These are phyloP conservation scores for Choloepus hoffmanni DNA, from an alignment of 2,113 vertebrate species.

Conservation along the genomic window DNA sequence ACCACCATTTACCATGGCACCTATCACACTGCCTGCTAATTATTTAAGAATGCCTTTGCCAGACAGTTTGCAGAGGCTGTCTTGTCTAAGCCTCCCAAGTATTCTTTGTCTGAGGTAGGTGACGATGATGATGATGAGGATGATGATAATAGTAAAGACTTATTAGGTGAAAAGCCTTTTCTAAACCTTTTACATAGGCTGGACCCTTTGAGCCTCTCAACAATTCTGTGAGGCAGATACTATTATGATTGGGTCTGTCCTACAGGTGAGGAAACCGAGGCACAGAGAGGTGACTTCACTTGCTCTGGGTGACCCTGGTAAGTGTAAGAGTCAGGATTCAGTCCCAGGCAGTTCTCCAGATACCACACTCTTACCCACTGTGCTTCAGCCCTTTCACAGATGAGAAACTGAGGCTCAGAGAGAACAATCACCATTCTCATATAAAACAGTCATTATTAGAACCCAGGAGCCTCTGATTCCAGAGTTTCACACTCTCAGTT, in stretches of 20 bases:
- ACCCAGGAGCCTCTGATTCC: background rate
- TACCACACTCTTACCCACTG: background rate
- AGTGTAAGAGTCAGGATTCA: background rate
- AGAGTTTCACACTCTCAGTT: background rate
- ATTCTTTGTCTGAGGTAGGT: background rate
- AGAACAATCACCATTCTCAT: background rate
- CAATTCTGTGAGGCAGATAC: background rate
- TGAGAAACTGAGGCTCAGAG: background rate
- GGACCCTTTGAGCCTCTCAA: background rate
- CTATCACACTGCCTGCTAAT: background rate
- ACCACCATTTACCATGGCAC: background rate
- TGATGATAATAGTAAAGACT: background rate
- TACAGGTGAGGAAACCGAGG: constrained; percentile 2
- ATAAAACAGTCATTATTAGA: background rate
- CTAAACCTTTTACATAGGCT: background rate
- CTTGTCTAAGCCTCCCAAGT: background rate
- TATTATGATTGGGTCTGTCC: background rate
- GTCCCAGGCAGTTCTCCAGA: background rate
- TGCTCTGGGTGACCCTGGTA: background rate
- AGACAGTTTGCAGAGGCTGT: background rate
- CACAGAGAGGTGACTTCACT: background rate
- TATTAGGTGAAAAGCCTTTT: background rate
- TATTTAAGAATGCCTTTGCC: background rate
- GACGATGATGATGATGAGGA: too few species aligned
- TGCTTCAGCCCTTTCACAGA: background rate